A percentile compares a stretch with the other conserved stretches of the same genome.
Conservation (phyloP, 53 echinoderm and acorn worm species). For the Astropecten irregularis region DNA sequence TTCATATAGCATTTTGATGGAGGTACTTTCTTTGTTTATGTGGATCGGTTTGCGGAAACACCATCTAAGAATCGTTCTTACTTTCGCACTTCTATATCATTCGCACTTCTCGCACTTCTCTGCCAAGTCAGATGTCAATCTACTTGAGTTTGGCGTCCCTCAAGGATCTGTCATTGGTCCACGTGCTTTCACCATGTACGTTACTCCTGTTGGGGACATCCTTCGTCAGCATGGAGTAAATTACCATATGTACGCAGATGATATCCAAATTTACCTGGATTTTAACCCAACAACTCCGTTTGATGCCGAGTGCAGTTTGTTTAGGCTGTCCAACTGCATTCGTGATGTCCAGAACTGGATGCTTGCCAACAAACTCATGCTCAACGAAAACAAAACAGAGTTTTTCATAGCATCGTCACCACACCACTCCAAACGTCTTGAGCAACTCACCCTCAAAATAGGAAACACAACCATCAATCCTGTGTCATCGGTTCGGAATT, state of each 20-base stretch:
- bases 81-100: too few species aligned
- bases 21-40: too few species aligned
- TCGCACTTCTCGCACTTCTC: too few species aligned
- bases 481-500: neutral
- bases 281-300: neutral
- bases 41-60: too few species aligned
- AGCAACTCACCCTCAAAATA: too few species aligned
- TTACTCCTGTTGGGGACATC: neutral
- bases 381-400: slow-evolving; percentile 15
- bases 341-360: slow-evolving; percentile 12
- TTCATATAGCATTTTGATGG: too few species aligned
- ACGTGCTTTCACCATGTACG: neutral
- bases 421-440: too few species aligned
- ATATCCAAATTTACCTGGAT: neutral
- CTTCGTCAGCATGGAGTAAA: neutral
- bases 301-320: slow-evolving; percentile 5
- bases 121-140: neutral
- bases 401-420: too few species aligned
- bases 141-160: neutral
- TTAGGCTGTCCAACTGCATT: slow-evolving; percentile 6
- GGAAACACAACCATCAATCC: too few species aligned
- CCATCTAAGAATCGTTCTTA: too few species aligned
- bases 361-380: slow-evolving; percentile 4
- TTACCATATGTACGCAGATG: neutral
- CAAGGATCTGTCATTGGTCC: neutral